A percentile compares a stretch with the other conserved stretches of the same genome.
Evolutionary conservation across 2,888 invertebrate genomes (phyloP).

Genomic region (Autographa pulchrina): DNA sequence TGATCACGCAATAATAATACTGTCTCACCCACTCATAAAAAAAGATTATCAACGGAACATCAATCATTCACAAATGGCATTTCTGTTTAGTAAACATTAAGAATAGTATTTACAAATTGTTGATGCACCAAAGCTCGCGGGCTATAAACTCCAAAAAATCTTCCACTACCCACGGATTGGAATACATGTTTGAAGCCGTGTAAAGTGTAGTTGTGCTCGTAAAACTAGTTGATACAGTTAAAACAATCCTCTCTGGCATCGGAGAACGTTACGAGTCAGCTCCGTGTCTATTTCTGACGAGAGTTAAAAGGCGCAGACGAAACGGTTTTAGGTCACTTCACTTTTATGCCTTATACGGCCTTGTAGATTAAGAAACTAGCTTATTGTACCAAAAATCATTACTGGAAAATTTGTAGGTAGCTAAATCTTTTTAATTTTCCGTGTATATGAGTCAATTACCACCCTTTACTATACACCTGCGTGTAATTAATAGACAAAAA

Average conservation of each 20-base stretch:
- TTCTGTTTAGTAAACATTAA: too few species aligned
- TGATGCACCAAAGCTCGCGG: neutral
- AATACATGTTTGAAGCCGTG: slow-evolving; percentile 21
- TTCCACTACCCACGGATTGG: slow-evolving; percentile 7
- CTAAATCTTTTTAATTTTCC: too few species aligned
- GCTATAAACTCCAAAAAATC: neutral
- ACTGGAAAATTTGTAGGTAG: neutral
- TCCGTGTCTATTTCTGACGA: slow-evolving; percentile 80
- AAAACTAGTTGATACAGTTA: slow-evolving; percentile 41
- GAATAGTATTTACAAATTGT: neutral
- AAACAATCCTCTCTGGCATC: slow-evolving; percentile 49
- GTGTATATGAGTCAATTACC: too few species aligned
- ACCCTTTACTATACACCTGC: too few species aligned
- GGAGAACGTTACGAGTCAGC: slow-evolving; percentile 62
- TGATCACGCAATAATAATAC: too few species aligned
- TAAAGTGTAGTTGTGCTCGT: slow-evolving; percentile 24
- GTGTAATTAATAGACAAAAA: too few species aligned
- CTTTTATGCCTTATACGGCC: slow-evolving; percentile 48
- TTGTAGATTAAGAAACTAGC: neutral
- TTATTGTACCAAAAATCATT: too few species aligned
- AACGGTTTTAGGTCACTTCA: slow-evolving; percentile 81
- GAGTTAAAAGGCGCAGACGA: slow-evolving; percentile 77
- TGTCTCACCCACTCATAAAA: too few species aligned
- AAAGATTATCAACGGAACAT: too few species aligned
- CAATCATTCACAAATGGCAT: too few species aligned